Evolutionary conservation across 1,140 invertebrate species (phyloP), one percentile per base, ranked within the genome.

Genomic region (Caenorhabditis brenneri): DNA sequence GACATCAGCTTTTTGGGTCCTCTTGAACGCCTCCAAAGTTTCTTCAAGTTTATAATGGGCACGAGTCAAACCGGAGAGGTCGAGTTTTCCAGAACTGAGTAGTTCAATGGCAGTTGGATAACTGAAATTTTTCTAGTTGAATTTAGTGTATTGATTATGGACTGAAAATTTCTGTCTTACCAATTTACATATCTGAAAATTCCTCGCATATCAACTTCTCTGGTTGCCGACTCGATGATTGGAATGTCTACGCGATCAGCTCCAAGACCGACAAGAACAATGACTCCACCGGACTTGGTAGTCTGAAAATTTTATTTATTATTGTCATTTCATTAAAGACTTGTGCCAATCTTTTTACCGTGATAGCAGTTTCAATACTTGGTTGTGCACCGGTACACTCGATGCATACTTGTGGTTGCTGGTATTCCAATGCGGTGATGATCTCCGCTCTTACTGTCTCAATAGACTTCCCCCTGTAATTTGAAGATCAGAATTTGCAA

Each of bases 21-120:
- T 94, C 88, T 97, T 94, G 91, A 97, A 98, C 0, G 97, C 96
- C 91, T 96, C 92, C 0, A 94, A 84, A 0, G 95, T 94, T 80
- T 98, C 93, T 88, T 96, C 95, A 0, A 99, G 92, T 79, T 93
- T 93, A 91, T 94, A 99, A 89, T 95, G 94, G 91, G 98, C 96
- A 0, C 96, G 97, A 19, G 98, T 94, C 42, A 99, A 91, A 3
- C 94, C 94, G 88, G 96, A 96, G 0, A 97, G 94, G 90, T 98
- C 93, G 4, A 97, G 93, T 91, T 94, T 94, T 2, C 95, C 95
- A 81, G 94, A 94, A 0, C 95, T 93, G 4, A 98, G 93, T 91
- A 98, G 93, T 1, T 94, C 93, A 82, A 98, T 91, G 0, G 96
- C 96, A 78, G 94, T 93, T 2, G 94, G 93, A 92, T 98, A 98